Evolutionary conservation across 2,797 vertebrate genomes (phyloP).

Genomic region (Leptodactylus fallax): DNA sequence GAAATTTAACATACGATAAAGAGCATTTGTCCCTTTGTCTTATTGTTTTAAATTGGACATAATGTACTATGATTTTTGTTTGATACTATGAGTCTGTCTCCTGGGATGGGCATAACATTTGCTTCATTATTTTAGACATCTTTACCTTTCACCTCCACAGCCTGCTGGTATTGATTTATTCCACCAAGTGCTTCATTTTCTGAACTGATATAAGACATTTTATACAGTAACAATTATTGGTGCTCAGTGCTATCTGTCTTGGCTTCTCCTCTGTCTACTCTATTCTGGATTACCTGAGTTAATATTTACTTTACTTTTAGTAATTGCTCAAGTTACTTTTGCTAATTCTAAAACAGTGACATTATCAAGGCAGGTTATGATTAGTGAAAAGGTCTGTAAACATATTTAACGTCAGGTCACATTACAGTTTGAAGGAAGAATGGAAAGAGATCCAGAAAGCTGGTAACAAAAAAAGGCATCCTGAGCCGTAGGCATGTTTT

Average conservation of each 20-base stretch:
- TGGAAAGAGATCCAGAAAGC: conserved; percentile 49
- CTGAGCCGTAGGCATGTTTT: conserved; percentile 43
- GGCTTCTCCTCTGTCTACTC: background rate
- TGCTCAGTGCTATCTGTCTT: background rate
- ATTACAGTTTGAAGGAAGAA: conserved; percentile 37
- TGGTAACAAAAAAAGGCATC: conserved; percentile 47
- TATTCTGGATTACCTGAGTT: conserved; percentile 32
- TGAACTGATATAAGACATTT: background rate
- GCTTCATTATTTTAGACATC: conserved; percentile 26
- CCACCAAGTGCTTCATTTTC: background rate
- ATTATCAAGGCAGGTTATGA: conserved; percentile 55
- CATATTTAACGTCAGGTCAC: conserved; percentile 54
- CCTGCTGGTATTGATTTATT: background rate
- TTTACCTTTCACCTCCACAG: background rate
- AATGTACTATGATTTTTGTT: background rate
- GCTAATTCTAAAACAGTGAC: conserved; percentile 49
- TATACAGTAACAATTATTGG: conserved; percentile 1
- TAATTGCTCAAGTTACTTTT: conserved; percentile 41
- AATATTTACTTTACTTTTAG: conserved; percentile 46
- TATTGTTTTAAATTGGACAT: background rate
- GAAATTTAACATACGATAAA: background rate
- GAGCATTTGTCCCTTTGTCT: background rate
- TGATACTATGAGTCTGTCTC: background rate
- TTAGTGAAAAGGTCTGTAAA: conserved; percentile 56
- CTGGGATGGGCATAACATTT: background rate